phyloP scores from a whole-genome alignment of 2,797 vertebrate species.

The Moxostoma hubbsi region DNA sequence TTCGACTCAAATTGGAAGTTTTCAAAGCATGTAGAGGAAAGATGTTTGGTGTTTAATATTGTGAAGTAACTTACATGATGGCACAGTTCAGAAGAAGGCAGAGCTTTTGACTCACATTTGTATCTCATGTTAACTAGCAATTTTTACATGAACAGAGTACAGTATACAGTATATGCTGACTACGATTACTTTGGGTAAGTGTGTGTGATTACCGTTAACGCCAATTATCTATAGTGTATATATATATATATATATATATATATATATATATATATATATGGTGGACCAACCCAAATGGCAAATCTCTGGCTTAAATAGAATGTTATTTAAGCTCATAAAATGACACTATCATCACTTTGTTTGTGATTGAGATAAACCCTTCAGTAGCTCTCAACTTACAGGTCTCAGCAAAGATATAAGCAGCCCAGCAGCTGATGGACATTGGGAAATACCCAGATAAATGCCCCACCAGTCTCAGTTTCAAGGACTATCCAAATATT shows the following conservation, averaged over 20 bases:
- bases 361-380: constrained; percentile 65
- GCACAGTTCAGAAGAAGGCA: not conserved
- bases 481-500: constrained; percentile 13
- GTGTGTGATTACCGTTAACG: too few relatives aligned
- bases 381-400: constrained; percentile 63
- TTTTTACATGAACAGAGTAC: too few relatives aligned
- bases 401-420: constrained; percentile 60
- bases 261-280: too few relatives aligned
- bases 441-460: constrained; percentile 47
- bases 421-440: constrained; percentile 57
- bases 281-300: constrained; percentile 36
- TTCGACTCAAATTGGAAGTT: constrained; percentile 4
- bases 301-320: constrained; percentile 70
- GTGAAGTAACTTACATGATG: not conserved
- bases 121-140: not conserved
- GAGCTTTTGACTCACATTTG: not conserved
- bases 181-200: not conserved
- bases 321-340: constrained; percentile 58
- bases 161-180: not conserved
- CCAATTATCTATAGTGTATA: not conserved
- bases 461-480: constrained; percentile 17
- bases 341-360: constrained; percentile 62
- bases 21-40: constrained; percentile 17
- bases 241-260: too few relatives aligned
- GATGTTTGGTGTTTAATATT: not conserved